phyloP scores from a whole-genome alignment of 2,113 vertebrate species.

The Lamprotornis superbus region DNA sequence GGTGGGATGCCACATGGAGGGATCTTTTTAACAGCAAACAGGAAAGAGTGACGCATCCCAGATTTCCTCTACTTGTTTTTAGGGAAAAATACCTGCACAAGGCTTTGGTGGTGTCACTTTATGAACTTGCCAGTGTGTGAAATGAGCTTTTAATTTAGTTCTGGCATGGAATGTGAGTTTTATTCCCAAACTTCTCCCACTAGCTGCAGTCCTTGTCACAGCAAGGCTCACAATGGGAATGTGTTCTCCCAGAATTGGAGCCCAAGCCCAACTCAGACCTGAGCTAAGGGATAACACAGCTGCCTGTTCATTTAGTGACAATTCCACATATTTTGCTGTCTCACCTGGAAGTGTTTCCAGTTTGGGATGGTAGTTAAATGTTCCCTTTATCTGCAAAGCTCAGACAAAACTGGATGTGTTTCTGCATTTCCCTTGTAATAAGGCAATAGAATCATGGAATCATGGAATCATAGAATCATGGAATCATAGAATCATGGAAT shows the following conservation, averaged over 20 bases:
- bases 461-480: not conserved
- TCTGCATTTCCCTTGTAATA: not conserved
- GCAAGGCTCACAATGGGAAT: not conserved
- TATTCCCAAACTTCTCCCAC: not conserved
- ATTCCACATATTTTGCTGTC: not conserved
- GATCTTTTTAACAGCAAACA: not conserved
- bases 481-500: not conserved
- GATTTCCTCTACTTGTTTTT: not conserved
- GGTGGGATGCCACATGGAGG: not conserved
- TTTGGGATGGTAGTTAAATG: not conserved
- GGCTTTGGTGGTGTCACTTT: not conserved
- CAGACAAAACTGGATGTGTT: not conserved
- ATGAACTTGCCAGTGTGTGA: not conserved
- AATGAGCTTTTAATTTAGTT: not conserved
- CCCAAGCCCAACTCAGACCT: not conserved
- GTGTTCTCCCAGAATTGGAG: not conserved
- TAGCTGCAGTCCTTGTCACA: not conserved
- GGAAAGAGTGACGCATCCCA: not conserved
- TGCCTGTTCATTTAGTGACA: not conserved
- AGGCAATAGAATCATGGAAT: not conserved
- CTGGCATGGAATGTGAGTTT: not conserved
- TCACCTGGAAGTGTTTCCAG: not conserved
- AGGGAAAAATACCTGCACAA: not conserved
- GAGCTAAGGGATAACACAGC: not conserved
- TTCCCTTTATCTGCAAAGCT: not conserved